Percentiles rank a stretch among this genome's conserved stretches.
Conservation (phyloP, 2,888 invertebrate genomes). For the Drosophila sordidula region DNA sequence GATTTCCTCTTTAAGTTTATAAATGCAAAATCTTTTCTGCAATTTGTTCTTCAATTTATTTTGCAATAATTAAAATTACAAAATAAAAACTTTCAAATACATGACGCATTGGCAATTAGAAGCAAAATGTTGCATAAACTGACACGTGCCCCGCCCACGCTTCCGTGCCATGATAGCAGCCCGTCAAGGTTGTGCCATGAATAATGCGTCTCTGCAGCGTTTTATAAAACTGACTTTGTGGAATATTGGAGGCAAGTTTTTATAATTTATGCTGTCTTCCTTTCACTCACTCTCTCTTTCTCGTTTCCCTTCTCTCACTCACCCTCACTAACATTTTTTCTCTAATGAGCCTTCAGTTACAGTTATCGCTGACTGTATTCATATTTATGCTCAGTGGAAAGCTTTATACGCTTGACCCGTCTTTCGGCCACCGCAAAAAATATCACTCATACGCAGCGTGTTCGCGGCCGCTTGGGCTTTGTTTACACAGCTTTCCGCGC, state of each 20-base stretch:
- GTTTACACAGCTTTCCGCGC: conserved; percentile 42
- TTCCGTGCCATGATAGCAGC: conserved; percentile 3
- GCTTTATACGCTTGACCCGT: conserved; percentile 2
- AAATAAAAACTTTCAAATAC: neutral
- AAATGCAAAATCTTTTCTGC: conserved; percentile 1
- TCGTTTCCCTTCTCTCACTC: no score
- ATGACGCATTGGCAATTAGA: conserved; percentile 44
- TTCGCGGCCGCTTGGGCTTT: conserved; percentile 15
- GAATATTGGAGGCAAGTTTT: conserved; percentile 4
- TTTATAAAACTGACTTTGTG: neutral
- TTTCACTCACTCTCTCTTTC: neutral
- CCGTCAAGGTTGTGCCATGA: conserved; percentile 44
- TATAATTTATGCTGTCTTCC: neutral
- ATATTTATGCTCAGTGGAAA: conserved; percentile 26
- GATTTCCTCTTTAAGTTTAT: conserved; percentile 8
- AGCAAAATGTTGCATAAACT: conserved; percentile 21
- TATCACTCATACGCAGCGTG: conserved; percentile 44
- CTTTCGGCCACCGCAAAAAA: conserved; percentile 2
- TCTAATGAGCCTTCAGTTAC: conserved; percentile 50
- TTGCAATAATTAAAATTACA: conserved; percentile 5
- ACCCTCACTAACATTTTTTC: neutral
- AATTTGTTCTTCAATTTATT: neutral
- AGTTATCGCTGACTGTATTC: conserved; percentile 12
- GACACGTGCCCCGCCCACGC: neutral
- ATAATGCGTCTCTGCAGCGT: conserved; percentile 30